Evolutionary conservation across 2,113 vertebrate genomes (phyloP).

Genomic region (Tachysurus vachellii): DNA sequence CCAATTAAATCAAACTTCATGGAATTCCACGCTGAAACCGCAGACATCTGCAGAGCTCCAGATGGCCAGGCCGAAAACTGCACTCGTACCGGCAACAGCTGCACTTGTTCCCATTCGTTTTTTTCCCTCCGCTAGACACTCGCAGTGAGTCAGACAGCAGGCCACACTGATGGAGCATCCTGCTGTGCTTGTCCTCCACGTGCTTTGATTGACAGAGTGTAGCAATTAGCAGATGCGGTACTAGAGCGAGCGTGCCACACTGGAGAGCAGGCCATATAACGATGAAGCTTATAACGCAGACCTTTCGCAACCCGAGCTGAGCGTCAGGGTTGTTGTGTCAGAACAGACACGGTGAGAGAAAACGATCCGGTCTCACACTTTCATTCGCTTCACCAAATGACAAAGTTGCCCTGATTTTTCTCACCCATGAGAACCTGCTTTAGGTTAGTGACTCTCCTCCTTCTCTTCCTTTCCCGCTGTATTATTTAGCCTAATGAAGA

Average conservation of each 20-base stretch:
- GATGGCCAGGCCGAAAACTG: background rate
- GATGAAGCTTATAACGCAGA: background rate
- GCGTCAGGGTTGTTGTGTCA: background rate
- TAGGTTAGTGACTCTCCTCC: slow-evolving; percentile 25
- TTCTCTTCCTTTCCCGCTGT: slow-evolving; percentile 32
- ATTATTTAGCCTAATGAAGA: slow-evolving; percentile 35
- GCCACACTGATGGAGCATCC: slow-evolving; percentile 1
- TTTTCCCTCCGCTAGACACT: background rate
- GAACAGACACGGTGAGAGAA: background rate
- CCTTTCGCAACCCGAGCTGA: background rate
- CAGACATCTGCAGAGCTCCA: background rate
- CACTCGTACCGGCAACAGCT: background rate
- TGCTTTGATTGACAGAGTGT: slow-evolving; percentile 29
- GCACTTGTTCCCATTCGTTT: background rate
- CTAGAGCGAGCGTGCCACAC: background rate
- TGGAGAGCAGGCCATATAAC: background rate
- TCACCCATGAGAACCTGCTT: slow-evolving; percentile 38
- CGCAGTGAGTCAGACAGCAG: background rate
- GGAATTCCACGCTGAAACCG: background rate
- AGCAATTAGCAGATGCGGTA: slow-evolving; percentile 29
- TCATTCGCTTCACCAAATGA: background rate
- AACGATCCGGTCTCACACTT: background rate
- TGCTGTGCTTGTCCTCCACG: background rate
- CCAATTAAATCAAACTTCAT: background rate
- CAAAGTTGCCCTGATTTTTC: slow-evolving; percentile 12